Evolutionary conservation across 2,888 invertebrate genomes (phyloP).

Genomic region (Oligia strigilis): DNA sequence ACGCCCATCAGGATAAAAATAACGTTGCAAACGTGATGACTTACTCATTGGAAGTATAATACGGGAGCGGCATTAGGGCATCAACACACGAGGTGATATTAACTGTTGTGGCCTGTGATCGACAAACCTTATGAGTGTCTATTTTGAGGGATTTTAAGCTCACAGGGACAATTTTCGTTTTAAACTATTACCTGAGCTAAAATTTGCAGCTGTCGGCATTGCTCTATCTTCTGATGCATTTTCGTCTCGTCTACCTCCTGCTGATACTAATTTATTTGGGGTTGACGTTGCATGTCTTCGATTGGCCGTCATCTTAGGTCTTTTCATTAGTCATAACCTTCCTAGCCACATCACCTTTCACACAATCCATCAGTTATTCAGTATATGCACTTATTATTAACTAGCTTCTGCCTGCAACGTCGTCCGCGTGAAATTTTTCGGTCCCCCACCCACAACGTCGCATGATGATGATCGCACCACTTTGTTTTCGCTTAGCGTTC

Average conservation of each 20-base stretch:
- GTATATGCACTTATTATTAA: background rate
- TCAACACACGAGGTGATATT: slow-evolving; percentile 1
- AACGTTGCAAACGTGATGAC: slow-evolving; percentile 42
- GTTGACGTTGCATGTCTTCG: background rate
- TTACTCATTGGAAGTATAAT: slow-evolving; percentile 40
- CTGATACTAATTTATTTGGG: background rate
- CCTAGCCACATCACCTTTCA: background rate
- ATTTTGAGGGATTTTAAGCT: background rate
- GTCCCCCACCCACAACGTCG: too few species aligned
- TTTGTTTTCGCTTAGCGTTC: too few species aligned
- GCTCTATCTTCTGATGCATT: background rate
- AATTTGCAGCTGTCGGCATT: background rate
- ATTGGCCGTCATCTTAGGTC: background rate
- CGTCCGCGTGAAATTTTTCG: too few species aligned
- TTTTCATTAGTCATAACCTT: background rate
- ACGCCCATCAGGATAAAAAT: slow-evolving; percentile 51
- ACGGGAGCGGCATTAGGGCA: slow-evolving; percentile 35
- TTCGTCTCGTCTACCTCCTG: background rate
- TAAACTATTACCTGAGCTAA: background rate
- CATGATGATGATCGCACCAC: too few species aligned
- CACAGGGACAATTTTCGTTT: background rate
- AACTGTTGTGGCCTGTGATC: background rate
- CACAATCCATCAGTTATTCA: background rate
- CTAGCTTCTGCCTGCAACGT: too few species aligned
- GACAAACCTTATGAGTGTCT: background rate